A percentile compares a stretch with the other conserved stretches of the same genome.
phyloP scores from a whole-genome alignment of 37 sponge, comb jelly and placozoan genomes.

The Ephydatia muelleri region DNA sequence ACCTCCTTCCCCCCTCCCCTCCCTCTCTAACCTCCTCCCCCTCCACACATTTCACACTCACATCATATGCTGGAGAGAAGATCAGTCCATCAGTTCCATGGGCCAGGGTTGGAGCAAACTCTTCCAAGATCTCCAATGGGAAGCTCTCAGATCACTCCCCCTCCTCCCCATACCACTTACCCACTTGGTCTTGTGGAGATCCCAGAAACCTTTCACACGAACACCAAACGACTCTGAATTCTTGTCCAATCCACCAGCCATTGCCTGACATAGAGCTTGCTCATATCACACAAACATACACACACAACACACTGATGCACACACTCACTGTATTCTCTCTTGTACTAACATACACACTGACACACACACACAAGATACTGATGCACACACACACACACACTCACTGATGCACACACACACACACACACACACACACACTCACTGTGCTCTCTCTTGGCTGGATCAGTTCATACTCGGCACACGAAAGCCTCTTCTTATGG shows the following conservation, averaged over 20 bases:
- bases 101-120: conserved; percentile 65
- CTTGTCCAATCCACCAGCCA: conserved; percentile 58
- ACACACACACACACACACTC: background rate
- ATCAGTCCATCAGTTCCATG: conserved; percentile 95
- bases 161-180: background rate
- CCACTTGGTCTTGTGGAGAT: conserved; percentile 52
- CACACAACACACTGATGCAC: background rate
- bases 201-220: conserved; percentile 85
- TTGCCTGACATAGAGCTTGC: conserved; percentile 28
- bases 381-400: background rate
- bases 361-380: background rate
- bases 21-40: background rate
- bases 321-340: background rate
- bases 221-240: conserved; percentile 84
- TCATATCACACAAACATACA: background rate
- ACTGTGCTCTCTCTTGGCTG: conserved; percentile 86
- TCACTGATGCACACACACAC: conserved; percentile 11
- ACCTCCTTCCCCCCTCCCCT: background rate
- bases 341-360: background rate
- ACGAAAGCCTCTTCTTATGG: conserved; percentile 66
- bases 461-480: conserved; percentile 77
- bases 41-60: background rate
- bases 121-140: conserved; percentile 71
- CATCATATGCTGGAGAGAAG: conserved; percentile 77
- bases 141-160: background rate